phyloP scores from a whole-genome alignment of 1,140 invertebrate genomes.

The Scaptodrosophila lebanonensis region DNA sequence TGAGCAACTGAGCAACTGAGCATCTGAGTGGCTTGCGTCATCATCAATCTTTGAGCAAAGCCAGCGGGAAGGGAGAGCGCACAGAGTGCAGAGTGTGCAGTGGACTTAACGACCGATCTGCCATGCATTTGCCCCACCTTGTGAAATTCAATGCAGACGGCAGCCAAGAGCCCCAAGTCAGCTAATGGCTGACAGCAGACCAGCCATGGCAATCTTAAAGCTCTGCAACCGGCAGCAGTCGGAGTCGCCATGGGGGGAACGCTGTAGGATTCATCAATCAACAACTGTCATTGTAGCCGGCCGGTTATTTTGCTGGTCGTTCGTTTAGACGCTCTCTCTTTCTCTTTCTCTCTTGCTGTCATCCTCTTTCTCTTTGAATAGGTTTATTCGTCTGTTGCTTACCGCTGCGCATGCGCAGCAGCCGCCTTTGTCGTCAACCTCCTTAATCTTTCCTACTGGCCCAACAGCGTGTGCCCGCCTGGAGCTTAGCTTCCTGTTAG shows the following conservation, averaged over 20 bases:
- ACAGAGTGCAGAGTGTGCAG: background rate
- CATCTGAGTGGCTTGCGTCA: conserved; percentile 65
- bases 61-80: conserved; percentile 12
- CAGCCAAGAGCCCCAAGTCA: conserved; percentile 9
- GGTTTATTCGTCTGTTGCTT: conserved; percentile 47
- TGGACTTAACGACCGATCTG: conserved; percentile 42
- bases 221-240: conserved; percentile 11
- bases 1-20: too few relatives aligned
- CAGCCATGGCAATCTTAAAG: too few relatives aligned
- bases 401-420: conserved; percentile 54
- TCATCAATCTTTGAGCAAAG: conserved; percentile 50
- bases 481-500: conserved; percentile 52
- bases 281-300: conserved; percentile 63
- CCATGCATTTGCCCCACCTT: conserved; percentile 32
- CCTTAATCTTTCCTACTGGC: conserved; percentile 22
- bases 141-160: conserved; percentile 15
- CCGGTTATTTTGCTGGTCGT: conserved; percentile 47
- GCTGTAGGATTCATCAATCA: conserved; percentile 74
- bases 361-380: conserved; percentile 5
- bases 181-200: conserved; percentile 29
- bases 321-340: conserved; percentile 2
- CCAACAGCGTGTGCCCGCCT: conserved; percentile 7
- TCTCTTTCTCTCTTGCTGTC: background rate
- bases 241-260: conserved; percentile 36
- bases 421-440: background rate